Conservation (phyloP, 2,888 invertebrate species). For the Zonitis immaculata region DNA sequence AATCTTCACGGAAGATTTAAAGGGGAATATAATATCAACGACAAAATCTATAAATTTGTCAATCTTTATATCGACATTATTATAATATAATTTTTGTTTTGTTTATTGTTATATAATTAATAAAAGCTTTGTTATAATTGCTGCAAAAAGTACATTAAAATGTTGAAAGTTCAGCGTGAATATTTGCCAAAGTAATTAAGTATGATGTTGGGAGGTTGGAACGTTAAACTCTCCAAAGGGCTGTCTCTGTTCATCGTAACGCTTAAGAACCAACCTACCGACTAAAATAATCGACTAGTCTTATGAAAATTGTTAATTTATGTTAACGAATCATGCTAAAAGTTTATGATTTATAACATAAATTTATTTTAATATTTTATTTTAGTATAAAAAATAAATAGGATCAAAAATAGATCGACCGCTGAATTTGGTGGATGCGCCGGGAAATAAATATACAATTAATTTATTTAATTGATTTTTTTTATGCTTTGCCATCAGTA, state of each 20-base stretch:
- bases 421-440: too few relatives aligned
- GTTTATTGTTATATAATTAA: too few relatives aligned
- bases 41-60: background rate
- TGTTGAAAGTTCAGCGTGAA: conserved; percentile 40
- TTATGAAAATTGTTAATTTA: conserved; percentile 39
- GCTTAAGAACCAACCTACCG: background rate
- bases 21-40: background rate
- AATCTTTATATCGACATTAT: background rate
- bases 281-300: conserved; percentile 28
- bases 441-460: too few relatives aligned
- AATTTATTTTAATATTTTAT: too few relatives aligned
- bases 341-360: too few relatives aligned
- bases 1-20: background rate
- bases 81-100: background rate
- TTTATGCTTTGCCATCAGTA: too few relatives aligned
- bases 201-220: conserved; percentile 35
- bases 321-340: conserved; percentile 38
- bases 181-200: conserved; percentile 43
- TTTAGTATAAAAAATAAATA: too few relatives aligned
- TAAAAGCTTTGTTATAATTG: too few relatives aligned
- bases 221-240: conserved; percentile 12
- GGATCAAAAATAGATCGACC: too few relatives aligned
- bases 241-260: conserved; percentile 2
- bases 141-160: conserved; percentile 23
- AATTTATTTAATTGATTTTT: too few relatives aligned